phyloP scores from a whole-genome alignment of 1,140 invertebrate species.

The Drosophila hydei region DNA sequence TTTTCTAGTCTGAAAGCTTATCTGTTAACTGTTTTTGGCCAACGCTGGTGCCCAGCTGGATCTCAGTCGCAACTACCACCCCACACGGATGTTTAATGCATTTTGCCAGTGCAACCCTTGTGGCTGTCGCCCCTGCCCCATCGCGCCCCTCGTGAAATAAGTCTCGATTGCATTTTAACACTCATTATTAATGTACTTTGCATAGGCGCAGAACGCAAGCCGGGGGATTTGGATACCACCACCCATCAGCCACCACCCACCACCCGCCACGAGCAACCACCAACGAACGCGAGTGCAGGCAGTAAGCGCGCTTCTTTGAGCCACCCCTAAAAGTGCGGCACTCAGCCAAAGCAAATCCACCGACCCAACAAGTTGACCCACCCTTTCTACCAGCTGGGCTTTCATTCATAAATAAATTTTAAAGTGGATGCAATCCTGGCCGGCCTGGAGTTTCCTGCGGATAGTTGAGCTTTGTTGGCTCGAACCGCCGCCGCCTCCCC shows the following conservation, averaged over 20 bases:
- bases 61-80: neutral
- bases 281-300: neutral
- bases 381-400: constrained; percentile 26
- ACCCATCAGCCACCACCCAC: constrained; percentile 4
- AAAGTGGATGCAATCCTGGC: constrained; percentile 70
- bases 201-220: constrained; percentile 28
- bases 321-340: constrained; percentile 21
- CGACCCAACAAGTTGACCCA: constrained; percentile 14
- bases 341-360: neutral
- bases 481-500: too few species aligned
- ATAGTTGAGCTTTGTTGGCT: constrained; percentile 18
- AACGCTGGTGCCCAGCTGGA: neutral
- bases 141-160: constrained; percentile 6
- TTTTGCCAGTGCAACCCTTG: constrained; percentile 21
- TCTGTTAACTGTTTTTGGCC: constrained; percentile 39
- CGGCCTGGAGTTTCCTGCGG: constrained; percentile 26
- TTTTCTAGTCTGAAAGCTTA: constrained; percentile 16
- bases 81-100: neutral
- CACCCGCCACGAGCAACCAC: neutral
- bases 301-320: constrained; percentile 4
- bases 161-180: constrained; percentile 77
- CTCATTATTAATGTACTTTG: constrained; percentile 64
- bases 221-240: constrained; percentile 33
- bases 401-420: constrained; percentile 79
- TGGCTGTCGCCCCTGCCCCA: neutral